Evolutionary conservation across 2,797 vertebrate genomes (phyloP).

Genomic region (Poeciliopsis paucimaculata): DNA sequence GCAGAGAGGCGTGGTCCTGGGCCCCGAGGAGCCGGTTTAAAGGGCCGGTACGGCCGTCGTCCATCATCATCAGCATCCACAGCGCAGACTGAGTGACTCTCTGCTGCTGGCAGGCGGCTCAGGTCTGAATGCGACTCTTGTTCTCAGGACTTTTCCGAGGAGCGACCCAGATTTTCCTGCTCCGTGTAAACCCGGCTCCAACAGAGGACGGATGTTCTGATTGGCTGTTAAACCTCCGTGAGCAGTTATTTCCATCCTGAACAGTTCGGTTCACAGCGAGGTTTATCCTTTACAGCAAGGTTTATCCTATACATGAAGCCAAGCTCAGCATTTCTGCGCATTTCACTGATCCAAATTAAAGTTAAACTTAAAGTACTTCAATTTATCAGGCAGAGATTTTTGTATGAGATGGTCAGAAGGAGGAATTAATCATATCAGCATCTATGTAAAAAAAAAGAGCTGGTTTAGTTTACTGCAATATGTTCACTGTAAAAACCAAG

Average conservation of each 20-base stretch:
- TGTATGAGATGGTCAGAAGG: not conserved
- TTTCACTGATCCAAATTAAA: not conserved
- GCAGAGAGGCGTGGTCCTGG: conserved; percentile 1
- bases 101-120: conserved; percentile 33
- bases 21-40: not conserved
- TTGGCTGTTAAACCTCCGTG: not conserved
- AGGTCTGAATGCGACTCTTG: conserved; percentile 57
- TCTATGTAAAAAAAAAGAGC: not conserved
- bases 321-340: not conserved
- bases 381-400: not conserved
- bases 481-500: not conserved
- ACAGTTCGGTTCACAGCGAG: not conserved
- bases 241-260: not conserved
- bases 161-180: conserved; percentile 62
- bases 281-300: not conserved
- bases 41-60: not conserved
- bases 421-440: not conserved
- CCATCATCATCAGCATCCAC: conserved; percentile 21
- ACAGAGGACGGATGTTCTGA: not conserved
- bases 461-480: not conserved
- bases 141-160: conserved; percentile 57
- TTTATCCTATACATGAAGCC: not conserved
- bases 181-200: conserved; percentile 16
- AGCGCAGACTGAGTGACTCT: conserved; percentile 1
- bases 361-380: not conserved